Base-by-base conservation (phyloP, 1,140 invertebrate species). In the Calycopis cecrops region DNA sequence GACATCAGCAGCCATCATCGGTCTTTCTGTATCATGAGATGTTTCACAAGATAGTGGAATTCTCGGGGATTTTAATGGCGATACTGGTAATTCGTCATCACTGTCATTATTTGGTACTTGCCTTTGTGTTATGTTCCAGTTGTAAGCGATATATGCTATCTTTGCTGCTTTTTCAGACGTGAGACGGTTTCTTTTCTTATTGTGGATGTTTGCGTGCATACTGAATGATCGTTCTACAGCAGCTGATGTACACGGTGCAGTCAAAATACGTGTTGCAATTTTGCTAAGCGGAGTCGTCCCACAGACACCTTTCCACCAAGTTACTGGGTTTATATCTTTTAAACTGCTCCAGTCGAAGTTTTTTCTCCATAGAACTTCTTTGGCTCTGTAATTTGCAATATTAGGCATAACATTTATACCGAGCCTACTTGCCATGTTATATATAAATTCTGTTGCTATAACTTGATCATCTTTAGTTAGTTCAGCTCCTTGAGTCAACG, bases 241-340 rank as follows among this genome's bases (percentile, higher is more conserved):
- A 35, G 34, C 34, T 35, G 34, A 35, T 35, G 34, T 35, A 69
- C 65, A 17, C 55, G 16, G n/a, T n/a, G n/a, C n/a, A n/a, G n/a
- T n/a, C n/a, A n/a, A n/a, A n/a, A n/a, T n/a, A n/a, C n/a, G n/a
- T 10, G 61, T 37, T 11, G 66, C 66, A 33, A 69, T 54, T 35
- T 49, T 67, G 21, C 59, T 63, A 35, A 66, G 17, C 9, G 35
- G 12, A 48, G 33, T 62, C 35, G 59, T 63, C 8, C 38, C 35
- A 37, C 60, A 68, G 3, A 67, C 21, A 35, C 62, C 60, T 48
- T 52, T 65, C 65, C 65, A 68, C 65, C 63, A 68, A 42, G 17
- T 42, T 28, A 65, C 35, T n/a, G 63, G 57, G 10, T 50, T 14
- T 18, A 61, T 61, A 18, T 60, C 52, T 17, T 37, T 51, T 18